A percentile compares a stretch with the other conserved stretches of the same genome.
These are phyloP conservation scores for Meloidogyne chitwoodi DNA, from an alignment of 1,140 invertebrate genomes.

Conservation along the genomic window DNA sequence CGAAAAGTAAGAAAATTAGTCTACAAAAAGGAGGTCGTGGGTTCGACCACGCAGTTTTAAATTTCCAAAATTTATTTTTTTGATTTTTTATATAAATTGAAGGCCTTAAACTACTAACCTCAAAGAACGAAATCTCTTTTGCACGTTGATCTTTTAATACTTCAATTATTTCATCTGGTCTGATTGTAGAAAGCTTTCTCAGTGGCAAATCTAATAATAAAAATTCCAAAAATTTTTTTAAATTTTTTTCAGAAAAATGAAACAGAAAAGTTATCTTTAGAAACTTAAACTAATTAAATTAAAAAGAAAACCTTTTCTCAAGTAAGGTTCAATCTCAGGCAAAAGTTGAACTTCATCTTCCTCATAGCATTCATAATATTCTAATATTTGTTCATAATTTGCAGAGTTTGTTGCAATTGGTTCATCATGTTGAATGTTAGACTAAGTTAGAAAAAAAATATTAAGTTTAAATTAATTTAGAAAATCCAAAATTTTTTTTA, in stretches of 20 bases:
- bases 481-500: too few species aligned
- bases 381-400: background rate
- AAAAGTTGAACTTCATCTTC: background rate
- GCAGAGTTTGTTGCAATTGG: background rate
- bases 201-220: background rate
- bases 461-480: too few species aligned
- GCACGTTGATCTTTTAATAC: conserved; percentile 9
- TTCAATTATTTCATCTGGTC: background rate
- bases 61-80: background rate
- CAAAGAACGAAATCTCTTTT: background rate
- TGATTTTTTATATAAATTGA: background rate
- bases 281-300: background rate
- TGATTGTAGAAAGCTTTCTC: background rate
- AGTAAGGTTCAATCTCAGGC: background rate
- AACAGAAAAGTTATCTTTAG: background rate
- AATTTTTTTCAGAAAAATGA: background rate
- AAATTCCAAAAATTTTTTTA: background rate
- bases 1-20: too few species aligned
- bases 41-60: background rate
- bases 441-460: too few species aligned
- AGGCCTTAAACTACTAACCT: background rate
- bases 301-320: background rate
- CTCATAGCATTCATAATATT: conserved; percentile 4
- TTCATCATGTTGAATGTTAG: too few species aligned
- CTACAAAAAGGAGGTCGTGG: background rate